Evolutionary conservation across 2,113 vertebrate species (phyloP), one percentile per base, ranked within the genome.

Genomic region (Ramphastos sulfuratus): DNA sequence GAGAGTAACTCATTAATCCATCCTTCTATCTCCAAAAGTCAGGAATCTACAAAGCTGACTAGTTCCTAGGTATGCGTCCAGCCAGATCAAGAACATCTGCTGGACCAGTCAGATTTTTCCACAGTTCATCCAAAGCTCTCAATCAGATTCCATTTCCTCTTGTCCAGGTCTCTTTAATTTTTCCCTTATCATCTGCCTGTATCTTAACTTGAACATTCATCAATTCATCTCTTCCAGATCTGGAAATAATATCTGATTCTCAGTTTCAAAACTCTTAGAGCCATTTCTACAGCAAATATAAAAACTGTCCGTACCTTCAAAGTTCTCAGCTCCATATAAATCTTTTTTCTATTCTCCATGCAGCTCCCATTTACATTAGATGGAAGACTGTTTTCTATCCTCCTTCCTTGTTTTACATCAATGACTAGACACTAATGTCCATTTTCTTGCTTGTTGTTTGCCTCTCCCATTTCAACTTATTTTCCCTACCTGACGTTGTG

Each of bases 1-100:
- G 15, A 93, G 60, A 85, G 19, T 19, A 89, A 46, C 15, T 77
- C 39, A 12, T 61, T 69, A 84, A n/a, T n/a, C 50, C 16, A 12
- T 77, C 82, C 31, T 77, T 90, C 61, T 92, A 39, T 20, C 37
- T 93, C 35, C 48, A 69, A 33, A 75, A 80, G n/a, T 73, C 67
- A 81, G 72, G 5, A 85, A 28, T 48, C 56, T 71, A 17, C 69
- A 46, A 1, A 74, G 23, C 61, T 92, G 72, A 91, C 48, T 66
- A 74, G 64, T 73, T 83, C 52, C 73, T 61, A 85, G 69, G 59
- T 93, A 76, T 82, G 64, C 42, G 82, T 93, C 93, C 46, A 93
- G 37, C 15, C 48, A 91, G 54, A 93, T 96, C 87, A 95, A 85
- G 90, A 95, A 67, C 56, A 85, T 91, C 72, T 92, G 75, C 63